Percentiles rank a stretch among this genome's conserved stretches.
phyloP scores from a whole-genome alignment of 2,113 vertebrate species.

The Pipra filicauda region DNA sequence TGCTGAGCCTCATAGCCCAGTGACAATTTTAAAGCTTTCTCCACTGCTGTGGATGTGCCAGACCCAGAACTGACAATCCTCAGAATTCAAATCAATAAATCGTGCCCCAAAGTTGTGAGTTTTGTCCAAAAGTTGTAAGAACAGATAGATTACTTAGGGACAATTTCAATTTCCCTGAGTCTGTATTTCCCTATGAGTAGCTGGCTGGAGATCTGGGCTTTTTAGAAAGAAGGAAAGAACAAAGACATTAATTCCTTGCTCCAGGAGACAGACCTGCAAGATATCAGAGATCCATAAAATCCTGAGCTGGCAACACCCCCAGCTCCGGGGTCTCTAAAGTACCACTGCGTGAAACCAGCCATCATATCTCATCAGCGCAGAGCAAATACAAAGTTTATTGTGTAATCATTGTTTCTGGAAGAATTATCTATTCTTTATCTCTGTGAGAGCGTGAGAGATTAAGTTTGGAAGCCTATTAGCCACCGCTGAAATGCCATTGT shows the following conservation, averaged over 20 bases:
- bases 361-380: not conserved
- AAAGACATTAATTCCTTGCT: conserved; percentile 27
- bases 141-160: not conserved
- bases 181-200: not conserved
- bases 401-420: not conserved
- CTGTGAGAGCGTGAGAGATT: not conserved
- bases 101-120: not conserved
- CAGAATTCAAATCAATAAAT: not conserved
- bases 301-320: not conserved
- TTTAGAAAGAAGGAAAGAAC: not conserved
- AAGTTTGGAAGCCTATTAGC: conserved; percentile 50
- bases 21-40: not conserved
- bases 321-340: not conserved
- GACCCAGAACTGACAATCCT: not conserved
- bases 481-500: conserved; percentile 17
- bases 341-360: not conserved
- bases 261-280: not conserved
- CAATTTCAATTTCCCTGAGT: not conserved
- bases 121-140: not conserved
- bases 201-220: not conserved
- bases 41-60: not conserved
- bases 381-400: conserved; percentile 25
- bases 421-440: conserved; percentile 35
- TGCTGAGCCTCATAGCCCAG: not conserved
- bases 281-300: not conserved